Evolutionary conservation across 2,797 vertebrate genomes (phyloP).

Genomic region (Pogonophryne albipinna): DNA sequence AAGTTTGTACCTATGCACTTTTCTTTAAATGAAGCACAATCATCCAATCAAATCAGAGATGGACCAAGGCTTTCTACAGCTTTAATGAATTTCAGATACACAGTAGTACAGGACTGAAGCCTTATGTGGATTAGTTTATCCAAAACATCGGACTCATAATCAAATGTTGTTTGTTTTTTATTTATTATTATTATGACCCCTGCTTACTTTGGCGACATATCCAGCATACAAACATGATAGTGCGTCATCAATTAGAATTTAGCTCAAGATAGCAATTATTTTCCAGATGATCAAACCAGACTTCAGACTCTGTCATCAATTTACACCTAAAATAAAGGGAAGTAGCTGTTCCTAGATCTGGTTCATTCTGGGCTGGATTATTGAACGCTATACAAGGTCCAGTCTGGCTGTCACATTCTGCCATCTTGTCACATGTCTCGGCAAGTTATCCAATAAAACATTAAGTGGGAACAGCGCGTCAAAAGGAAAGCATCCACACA

Average conservation of each 20-base stretch:
- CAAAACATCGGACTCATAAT: background rate
- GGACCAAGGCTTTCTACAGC: background rate
- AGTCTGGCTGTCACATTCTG: background rate
- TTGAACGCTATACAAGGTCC: background rate
- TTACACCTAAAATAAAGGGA: background rate
- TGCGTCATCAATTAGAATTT: background rate
- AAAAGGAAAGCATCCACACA: background rate
- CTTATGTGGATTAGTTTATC: background rate
- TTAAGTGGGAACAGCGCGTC: conserved; percentile 9
- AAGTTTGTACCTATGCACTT: background rate
- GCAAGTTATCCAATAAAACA: conserved; percentile 38
- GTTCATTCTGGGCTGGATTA: background rate
- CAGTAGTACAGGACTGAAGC: background rate
- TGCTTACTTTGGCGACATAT: background rate
- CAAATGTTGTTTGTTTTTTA: background rate
- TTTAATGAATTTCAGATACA: background rate
- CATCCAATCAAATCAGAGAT: background rate
- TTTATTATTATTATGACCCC: no score
- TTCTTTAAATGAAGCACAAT: background rate
- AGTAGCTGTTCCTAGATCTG: background rate
- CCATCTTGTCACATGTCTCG: conserved; percentile 27
- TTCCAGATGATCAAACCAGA: conserved; percentile 6
- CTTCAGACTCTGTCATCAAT: background rate
- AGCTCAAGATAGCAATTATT: background rate
- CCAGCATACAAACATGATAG: background rate